A percentile compares a stretch with the other conserved stretches of the same genome.
Conservation (phyloP, 2,888 invertebrate species). For the Imbricaverruca yamaguchii region DNA sequence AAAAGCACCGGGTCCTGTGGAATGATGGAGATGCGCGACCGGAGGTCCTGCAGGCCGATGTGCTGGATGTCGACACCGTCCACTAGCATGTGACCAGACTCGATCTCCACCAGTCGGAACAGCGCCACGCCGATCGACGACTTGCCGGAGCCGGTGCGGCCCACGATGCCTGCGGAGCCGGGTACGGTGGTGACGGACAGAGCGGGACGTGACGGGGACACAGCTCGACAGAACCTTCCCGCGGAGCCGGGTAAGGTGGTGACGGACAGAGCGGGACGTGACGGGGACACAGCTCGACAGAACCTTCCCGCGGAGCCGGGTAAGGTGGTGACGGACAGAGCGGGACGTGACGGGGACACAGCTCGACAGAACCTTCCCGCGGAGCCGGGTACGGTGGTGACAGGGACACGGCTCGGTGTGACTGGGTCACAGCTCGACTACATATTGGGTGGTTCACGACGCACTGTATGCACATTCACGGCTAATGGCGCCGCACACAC, state of each 20-base stretch:
- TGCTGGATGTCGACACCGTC: conserved; percentile 48
- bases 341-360: conserved; percentile 43
- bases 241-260: conserved; percentile 26
- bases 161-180: conserved; percentile 43
- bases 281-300: conserved; percentile 45
- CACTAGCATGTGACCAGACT: conserved; percentile 47
- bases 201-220: conserved; percentile 41
- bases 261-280: conserved; percentile 29
- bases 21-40: conserved; percentile 48
- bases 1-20: conserved; percentile 58
- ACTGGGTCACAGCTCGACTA: conserved; percentile 46
- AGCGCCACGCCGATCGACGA: conserved; percentile 52
- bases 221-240: conserved; percentile 43
- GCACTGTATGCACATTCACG: no score
- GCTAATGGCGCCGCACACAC: no score
- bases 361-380: conserved; percentile 41
- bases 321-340: background rate
- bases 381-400: conserved; percentile 24
- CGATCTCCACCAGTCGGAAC: conserved; percentile 53
- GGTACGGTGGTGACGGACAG: background rate
- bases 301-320: conserved; percentile 38
- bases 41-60: conserved; percentile 46
- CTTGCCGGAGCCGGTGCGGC: conserved; percentile 41
- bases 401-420: conserved; percentile 29
- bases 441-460: no score